These are phyloP conservation scores for Ceratina australensis DNA, from an alignment of 1,140 invertebrate species.

Conservation along the genomic window DNA sequence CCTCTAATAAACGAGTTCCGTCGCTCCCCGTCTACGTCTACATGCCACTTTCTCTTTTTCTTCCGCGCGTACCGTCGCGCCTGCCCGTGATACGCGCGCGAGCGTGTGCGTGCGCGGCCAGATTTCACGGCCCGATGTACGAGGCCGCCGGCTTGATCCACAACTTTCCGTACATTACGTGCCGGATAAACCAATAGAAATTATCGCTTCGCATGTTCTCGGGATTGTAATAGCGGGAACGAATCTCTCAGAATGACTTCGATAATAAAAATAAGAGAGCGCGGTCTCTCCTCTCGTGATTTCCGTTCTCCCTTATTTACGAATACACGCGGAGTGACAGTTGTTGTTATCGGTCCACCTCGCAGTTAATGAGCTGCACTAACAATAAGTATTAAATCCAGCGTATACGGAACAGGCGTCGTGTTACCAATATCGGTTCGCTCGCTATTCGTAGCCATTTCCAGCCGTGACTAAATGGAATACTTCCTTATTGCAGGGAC, in stretches of 20 bases:
- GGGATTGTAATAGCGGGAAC: too few relatives aligned
- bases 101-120: conserved; percentile 4
- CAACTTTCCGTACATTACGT: conserved; percentile 15
- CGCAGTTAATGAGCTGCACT: background rate
- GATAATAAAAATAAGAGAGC: too few relatives aligned
- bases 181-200: too few relatives aligned
- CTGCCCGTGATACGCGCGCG: background rate
- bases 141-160: conserved; percentile 7
- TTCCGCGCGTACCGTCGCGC: background rate
- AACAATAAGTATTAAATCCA: conserved; percentile 35
- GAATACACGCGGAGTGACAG: too few relatives aligned
- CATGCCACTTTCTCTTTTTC: conserved; percentile 48
- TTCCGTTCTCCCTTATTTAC: too few relatives aligned
- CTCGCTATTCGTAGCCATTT: background rate
- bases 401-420: conserved; percentile 1
- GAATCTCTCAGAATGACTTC: too few relatives aligned
- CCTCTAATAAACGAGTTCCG: conserved; percentile 54
- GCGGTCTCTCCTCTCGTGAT: too few relatives aligned
- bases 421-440: conserved; percentile 30
- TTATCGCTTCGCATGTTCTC: too few relatives aligned
- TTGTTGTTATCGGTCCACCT: too few relatives aligned
- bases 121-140: conserved; percentile 51
- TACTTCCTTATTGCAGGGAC: conserved; percentile 46
- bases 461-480: conserved; percentile 1
- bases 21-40: background rate